A percentile compares a stretch with the other conserved stretches of the same genome.
These are phyloP conservation scores for Chaetophractus vellerosus DNA, from an alignment of 2,797 vertebrate species.

Conservation along the genomic window DNA sequence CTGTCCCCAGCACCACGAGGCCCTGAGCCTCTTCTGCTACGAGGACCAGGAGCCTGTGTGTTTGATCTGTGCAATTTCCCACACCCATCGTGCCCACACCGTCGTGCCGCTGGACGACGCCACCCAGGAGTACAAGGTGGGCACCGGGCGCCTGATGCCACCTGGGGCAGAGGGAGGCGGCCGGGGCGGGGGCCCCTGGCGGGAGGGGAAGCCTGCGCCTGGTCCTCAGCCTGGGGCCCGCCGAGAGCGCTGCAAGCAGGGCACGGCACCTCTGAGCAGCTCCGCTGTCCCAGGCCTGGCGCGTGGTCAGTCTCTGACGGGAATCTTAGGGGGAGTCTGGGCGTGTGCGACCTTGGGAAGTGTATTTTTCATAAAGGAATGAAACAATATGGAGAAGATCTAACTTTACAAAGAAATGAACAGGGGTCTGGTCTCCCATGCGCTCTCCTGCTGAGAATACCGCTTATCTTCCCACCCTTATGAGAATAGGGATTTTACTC, in stretches of 20 bases:
- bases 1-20: constrained; percentile 93
- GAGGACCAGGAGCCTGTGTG: constrained; percentile 96
- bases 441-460: background rate
- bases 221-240: too few relatives aligned
- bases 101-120: constrained; percentile 94
- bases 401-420: constrained; percentile 60
- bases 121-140: constrained; percentile 93
- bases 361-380: constrained; percentile 64
- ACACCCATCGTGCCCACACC: constrained; percentile 94
- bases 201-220: too few relatives aligned
- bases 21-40: constrained; percentile 95
- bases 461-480: background rate
- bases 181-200: background rate
- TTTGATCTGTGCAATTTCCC: constrained; percentile 94
- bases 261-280: too few relatives aligned
- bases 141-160: background rate
- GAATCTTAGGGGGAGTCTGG: constrained; percentile 22
- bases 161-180: background rate
- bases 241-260: too few relatives aligned
- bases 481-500: constrained; percentile 50
- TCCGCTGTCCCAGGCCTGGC: too few relatives aligned
- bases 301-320: constrained; percentile 57
- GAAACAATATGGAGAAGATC: constrained; percentile 53
- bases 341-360: constrained; percentile 48
- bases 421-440: constrained; percentile 6